These are phyloP conservation scores for Habroteleia sp. DNA, from an alignment of 2,888 invertebrate species.

Conservation along the genomic window DNA sequence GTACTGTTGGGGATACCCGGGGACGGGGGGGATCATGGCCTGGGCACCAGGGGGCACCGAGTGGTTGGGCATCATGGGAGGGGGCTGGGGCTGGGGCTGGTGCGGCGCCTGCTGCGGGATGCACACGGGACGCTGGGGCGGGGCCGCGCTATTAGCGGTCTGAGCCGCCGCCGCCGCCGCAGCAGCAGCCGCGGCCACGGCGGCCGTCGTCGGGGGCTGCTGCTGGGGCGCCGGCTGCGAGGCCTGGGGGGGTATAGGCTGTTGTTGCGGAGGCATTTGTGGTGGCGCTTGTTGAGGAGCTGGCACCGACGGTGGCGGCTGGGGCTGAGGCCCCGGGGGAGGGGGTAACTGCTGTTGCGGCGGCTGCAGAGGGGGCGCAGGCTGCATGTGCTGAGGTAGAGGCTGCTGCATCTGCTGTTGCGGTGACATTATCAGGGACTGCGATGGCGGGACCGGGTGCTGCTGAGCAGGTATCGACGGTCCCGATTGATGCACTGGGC, in stretches of 20 bases:
- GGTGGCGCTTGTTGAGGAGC: constrained; percentile 20
- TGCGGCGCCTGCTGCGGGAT: constrained; percentile 63
- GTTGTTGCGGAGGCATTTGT: constrained; percentile 16
- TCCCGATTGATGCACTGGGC: constrained; percentile 73
- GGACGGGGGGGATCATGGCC: constrained; percentile 77
- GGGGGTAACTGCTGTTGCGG: constrained; percentile 38
- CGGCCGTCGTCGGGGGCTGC: constrained; percentile 60
- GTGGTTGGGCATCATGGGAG: constrained; percentile 77
- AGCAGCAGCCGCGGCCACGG: constrained; percentile 21
- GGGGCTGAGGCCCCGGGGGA: constrained; percentile 7
- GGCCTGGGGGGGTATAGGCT: neutral
- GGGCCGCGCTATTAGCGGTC: constrained; percentile 2
- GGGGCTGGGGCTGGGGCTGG: constrained; percentile 63
- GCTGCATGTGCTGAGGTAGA: constrained; percentile 48
- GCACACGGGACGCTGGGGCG: constrained; percentile 21
- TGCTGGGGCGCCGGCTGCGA: neutral
- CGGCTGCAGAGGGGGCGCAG: constrained; percentile 7
- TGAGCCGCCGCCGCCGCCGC: constrained; percentile 16
- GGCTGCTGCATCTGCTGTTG: constrained; percentile 34
- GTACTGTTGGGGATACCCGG: constrained; percentile 80
- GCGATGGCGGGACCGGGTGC: constrained; percentile 9
- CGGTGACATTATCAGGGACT: constrained; percentile 4
- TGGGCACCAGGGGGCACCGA: constrained; percentile 66
- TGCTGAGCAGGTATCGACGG: constrained; percentile 38
- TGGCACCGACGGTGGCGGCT: constrained; percentile 16